These are phyloP conservation scores for Embiotoca jacksoni DNA, from an alignment of 2,113 vertebrate species.

Conservation along the genomic window DNA sequence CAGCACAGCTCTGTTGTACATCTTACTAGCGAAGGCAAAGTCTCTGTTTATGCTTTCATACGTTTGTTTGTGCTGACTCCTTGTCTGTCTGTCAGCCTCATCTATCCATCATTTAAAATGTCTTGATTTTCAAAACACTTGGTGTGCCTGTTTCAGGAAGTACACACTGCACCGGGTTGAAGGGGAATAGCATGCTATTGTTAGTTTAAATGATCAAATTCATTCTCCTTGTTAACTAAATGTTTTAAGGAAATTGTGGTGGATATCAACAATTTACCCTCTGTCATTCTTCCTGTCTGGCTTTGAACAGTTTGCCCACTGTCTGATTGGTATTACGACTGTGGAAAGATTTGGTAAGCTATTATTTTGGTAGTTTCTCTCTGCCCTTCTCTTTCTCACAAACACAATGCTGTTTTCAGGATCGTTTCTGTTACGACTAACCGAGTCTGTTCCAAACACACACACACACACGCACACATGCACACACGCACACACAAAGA, in stretches of 20 bases:
- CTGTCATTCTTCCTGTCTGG: conserved; percentile 34
- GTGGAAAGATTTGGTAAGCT: conserved; percentile 60
- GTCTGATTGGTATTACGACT: conserved; percentile 60
- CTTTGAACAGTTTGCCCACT: conserved; percentile 56
- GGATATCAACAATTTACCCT: conserved; percentile 51
- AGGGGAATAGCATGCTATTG: conserved; percentile 31
- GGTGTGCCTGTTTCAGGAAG: conserved; percentile 48
- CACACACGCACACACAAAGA: conserved; percentile 56
- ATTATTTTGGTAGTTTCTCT: conserved; percentile 50
- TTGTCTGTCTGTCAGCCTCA: conserved; percentile 56
- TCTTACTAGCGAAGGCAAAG: conserved; percentile 55
- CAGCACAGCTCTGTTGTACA: conserved; percentile 61
- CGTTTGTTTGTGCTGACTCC: conserved; percentile 66
- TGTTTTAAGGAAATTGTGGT: conserved; percentile 52
- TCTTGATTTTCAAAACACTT: conserved; percentile 59
- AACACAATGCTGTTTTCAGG: conserved; percentile 52
- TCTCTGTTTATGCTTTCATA: conserved; percentile 73
- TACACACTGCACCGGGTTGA: conserved; percentile 13
- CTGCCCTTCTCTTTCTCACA: not conserved
- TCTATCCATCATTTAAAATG: conserved; percentile 59
- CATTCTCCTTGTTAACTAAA: conserved; percentile 50
- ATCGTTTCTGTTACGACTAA: conserved; percentile 59
- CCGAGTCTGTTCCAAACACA: conserved; percentile 59
- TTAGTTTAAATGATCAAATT: conserved; percentile 63
- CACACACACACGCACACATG: too few species aligned